phyloP scores from a whole-genome alignment of 2,888 invertebrate species.

The Monochamus alternatus region DNA sequence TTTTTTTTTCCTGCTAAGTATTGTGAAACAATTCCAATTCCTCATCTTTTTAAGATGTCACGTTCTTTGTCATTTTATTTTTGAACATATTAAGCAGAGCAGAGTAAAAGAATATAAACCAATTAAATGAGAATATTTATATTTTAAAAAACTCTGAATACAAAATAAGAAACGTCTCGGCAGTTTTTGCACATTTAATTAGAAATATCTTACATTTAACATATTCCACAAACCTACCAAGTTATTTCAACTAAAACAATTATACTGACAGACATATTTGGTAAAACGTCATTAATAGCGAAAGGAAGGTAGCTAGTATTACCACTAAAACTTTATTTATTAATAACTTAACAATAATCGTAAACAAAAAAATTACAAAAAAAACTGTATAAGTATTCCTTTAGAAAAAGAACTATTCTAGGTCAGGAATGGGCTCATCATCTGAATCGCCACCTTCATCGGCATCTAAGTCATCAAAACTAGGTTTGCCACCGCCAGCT shows the following conservation, averaged over 20 bases:
- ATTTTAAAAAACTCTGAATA: not conserved
- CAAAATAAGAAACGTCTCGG: conserved; percentile 20
- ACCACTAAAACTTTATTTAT: conserved; percentile 55
- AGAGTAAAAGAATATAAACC: not conserved
- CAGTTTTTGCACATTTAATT: conserved; percentile 41
- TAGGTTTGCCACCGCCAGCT: conserved; percentile 74
- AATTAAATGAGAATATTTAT: not conserved
- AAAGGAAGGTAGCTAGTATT: conserved; percentile 34
- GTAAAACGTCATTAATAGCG: conserved; percentile 21
- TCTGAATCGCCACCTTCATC: conserved; percentile 80
- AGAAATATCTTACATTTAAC: conserved; percentile 45
- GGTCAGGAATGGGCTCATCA: conserved; percentile 85
- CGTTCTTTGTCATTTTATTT: too few species aligned
- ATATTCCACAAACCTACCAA: conserved; percentile 38
- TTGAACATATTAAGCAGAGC: too few species aligned
- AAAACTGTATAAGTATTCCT: conserved; percentile 30
- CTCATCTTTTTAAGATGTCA: too few species aligned
- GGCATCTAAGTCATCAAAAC: conserved; percentile 82
- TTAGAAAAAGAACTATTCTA: conserved; percentile 73
- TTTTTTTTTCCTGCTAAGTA: too few species aligned
- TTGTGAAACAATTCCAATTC: too few species aligned
- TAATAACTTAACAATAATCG: conserved; percentile 54
- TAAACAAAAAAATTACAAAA: conserved; percentile 46
- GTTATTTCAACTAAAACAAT: conserved; percentile 39
- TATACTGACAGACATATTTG: conserved; percentile 35